Percentiles rank a stretch among this genome's conserved stretches.
Conservation (phyloP, 2,113 vertebrate species). For the Myotis lucifugus region DNA sequence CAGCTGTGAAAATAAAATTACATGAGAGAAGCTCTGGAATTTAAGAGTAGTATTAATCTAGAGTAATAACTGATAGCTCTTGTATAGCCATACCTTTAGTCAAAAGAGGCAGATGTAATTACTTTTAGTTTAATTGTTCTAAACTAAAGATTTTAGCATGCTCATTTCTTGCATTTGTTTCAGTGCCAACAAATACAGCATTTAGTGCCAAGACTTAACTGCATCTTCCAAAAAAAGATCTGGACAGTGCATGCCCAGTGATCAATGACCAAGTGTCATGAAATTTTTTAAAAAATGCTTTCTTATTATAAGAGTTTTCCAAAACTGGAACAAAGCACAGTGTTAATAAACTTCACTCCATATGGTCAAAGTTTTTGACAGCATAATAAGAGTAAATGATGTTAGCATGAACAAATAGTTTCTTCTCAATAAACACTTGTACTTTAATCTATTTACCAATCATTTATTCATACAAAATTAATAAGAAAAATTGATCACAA, state of each 20-base stretch:
- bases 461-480: background rate
- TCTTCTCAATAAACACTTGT: background rate
- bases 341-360: background rate
- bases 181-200: background rate
- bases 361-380: background rate
- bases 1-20: constrained; percentile 11
- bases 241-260: background rate
- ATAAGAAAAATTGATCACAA: background rate
- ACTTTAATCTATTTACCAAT: background rate
- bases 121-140: background rate
- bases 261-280: background rate
- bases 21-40: background rate
- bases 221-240: background rate
- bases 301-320: background rate
- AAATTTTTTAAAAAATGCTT: background rate
- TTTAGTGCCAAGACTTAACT: constrained; percentile 20
- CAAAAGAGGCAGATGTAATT: background rate
- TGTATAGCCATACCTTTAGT: background rate
- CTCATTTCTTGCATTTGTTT: constrained; percentile 33
- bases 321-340: background rate
- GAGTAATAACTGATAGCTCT: too few relatives aligned
- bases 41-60: background rate
- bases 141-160: background rate
- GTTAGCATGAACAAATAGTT: background rate
- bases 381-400: background rate